A percentile compares a stretch with the other conserved stretches of the same genome.
phyloP scores from a whole-genome alignment of 37 sponge, comb jelly and placozoan genomes.

The Eunapius fragilis region DNA sequence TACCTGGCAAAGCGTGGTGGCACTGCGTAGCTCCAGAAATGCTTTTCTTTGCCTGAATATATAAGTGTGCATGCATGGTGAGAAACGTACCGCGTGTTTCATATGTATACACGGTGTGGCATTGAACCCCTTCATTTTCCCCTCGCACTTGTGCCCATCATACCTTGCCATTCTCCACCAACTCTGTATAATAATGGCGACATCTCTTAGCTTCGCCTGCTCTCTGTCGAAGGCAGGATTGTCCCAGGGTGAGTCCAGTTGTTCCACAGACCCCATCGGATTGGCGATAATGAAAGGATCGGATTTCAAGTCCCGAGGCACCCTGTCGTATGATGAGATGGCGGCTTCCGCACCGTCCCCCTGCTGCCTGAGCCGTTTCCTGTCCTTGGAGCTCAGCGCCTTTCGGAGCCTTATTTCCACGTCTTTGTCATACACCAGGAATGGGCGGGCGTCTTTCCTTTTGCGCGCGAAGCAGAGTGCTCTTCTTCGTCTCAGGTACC shows the following conservation, averaged over 20 bases:
- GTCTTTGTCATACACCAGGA: conserved; percentile 5
- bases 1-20: conserved; percentile 53
- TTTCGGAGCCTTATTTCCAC: conserved; percentile 7
- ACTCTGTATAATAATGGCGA: conserved; percentile 61
- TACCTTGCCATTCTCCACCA: conserved; percentile 85
- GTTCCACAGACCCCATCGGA: conserved; percentile 44
- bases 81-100: neutral
- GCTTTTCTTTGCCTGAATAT: conserved; percentile 49
- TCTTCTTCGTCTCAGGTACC: conserved; percentile 25
- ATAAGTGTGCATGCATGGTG: neutral
- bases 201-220: conserved; percentile 41
- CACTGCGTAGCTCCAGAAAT: conserved; percentile 51
- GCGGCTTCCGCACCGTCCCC: conserved; percentile 1
- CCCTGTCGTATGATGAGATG: neutral
- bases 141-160: neutral
- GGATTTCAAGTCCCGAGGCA: conserved; percentile 14
- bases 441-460: conserved; percentile 5
- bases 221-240: conserved; percentile 75
- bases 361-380: neutral
- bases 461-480: conserved; percentile 51
- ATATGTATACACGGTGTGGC: neutral
- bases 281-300: conserved; percentile 51
- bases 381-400: conserved; percentile 5
- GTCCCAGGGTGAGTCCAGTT: conserved; percentile 52
- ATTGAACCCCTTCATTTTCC: too few species aligned